Evolutionary conservation across 2,888 invertebrate genomes (phyloP).

Genomic region (Chouioia cunea): DNA sequence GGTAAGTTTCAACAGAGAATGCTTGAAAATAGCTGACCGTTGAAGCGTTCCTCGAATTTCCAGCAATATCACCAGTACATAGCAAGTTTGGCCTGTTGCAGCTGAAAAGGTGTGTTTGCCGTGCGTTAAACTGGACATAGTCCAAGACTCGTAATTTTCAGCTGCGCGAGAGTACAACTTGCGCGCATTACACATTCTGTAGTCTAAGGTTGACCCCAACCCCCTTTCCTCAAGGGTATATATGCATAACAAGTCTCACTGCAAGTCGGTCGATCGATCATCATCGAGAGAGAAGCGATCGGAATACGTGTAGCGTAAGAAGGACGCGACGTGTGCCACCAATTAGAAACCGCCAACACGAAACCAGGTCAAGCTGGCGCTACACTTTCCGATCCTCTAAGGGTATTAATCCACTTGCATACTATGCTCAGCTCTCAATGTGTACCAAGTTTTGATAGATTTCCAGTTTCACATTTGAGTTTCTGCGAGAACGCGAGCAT

Average conservation of each 20-base stretch:
- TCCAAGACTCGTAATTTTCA: conserved; percentile 36
- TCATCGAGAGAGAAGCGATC: neutral
- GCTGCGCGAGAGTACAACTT: conserved; percentile 24
- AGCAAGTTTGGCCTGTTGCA: conserved; percentile 10
- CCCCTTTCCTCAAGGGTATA: neutral
- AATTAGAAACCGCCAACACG: conserved; percentile 5
- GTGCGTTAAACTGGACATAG: conserved; percentile 34
- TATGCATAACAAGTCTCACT: no score
- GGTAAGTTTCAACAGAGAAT: no score
- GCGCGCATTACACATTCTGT: conserved; percentile 9
- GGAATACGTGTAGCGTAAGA: neutral
- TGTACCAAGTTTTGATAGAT: no score
- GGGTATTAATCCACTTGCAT: no score
- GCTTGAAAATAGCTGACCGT: no score
- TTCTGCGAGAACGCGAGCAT: no score
- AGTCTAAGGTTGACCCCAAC: conserved; percentile 13
- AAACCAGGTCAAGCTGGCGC: conserved; percentile 13
- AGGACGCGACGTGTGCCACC: neutral
- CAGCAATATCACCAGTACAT: conserved; percentile 19
- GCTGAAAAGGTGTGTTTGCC: conserved; percentile 7
- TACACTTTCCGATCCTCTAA: no score
- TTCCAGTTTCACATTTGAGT: no score
- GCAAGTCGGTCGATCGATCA: no score
- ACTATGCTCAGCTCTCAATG: no score
- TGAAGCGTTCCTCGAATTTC: conserved; percentile 11